Evolutionary conservation across 2,113 vertebrate genomes (phyloP), one percentile per base, ranked within the genome.

Genomic region (Scopus umbretta): DNA sequence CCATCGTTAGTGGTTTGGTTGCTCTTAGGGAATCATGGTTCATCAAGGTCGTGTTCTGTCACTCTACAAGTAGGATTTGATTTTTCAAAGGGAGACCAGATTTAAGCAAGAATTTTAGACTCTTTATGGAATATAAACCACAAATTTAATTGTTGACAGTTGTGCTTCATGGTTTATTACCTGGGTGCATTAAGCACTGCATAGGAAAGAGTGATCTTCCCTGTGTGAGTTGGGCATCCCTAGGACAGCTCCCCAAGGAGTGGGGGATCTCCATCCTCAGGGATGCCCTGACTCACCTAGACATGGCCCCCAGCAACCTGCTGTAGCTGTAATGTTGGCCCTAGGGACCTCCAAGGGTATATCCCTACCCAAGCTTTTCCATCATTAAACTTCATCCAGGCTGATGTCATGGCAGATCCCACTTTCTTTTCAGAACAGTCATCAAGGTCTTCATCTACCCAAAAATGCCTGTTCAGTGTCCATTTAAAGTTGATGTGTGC

Each of bases 51-150:
- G 16, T 16, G 47, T 53, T 38, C 56, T 49, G 49, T 23, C 4
- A 0, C 47, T 71, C 15, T 23, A 3, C 0, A 1, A 63, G 56
- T 36, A 29, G 13, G 34, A 11, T 58, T n/a, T 14, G 52, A 38
- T 68, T 72, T 74, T 91, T 67, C 71, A 38, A 34, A 50, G 38
- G 38, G 26, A 80, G 21, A 72, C 5, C 13, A 38, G n/a, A 49
- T 27, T 67, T 13, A 42, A 75, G 47, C 61, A 71, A 63, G 47
- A 50, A 11, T 63, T 86, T 42, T 6, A 50, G 58, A 16, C 32
- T 34, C 66, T 25, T 55, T 11, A 36, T 36, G 15, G 42, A 30
- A 21, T 4, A 36, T 3, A 55, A 90, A 27, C 11, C 47, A 72
- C 49, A 68, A 14, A 53, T 29, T 13, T 16, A 42, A 88, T 32